A percentile compares a stretch with the other conserved stretches of the same genome.
These are phyloP conservation scores for Cremastinae sp. DNA, from an alignment of 2,888 invertebrate species.

Conservation along the genomic window DNA sequence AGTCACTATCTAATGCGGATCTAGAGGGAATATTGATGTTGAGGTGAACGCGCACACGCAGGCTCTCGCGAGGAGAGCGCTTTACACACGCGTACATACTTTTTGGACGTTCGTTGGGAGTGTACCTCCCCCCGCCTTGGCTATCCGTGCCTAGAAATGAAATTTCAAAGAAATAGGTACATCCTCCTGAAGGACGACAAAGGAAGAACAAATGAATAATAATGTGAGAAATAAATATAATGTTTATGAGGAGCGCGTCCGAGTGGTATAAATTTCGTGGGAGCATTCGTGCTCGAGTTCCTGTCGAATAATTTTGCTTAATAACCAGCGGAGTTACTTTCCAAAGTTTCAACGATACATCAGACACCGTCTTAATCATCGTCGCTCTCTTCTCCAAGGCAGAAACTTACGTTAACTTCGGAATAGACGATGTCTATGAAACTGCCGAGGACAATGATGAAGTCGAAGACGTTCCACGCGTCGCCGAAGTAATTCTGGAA, in stretches of 20 bases:
- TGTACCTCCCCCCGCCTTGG: conserved; percentile 64
- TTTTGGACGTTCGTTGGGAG: conserved; percentile 62
- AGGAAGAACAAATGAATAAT: conserved; percentile 15
- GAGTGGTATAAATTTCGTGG: conserved; percentile 28
- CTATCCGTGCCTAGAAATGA: conserved; percentile 66
- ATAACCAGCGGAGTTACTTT: conserved; percentile 17
- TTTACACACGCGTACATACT: conserved; percentile 65
- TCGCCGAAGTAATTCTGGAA: conserved; percentile 98
- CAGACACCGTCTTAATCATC: neutral
- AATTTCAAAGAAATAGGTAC: conserved; percentile 54
- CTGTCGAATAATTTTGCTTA: conserved; percentile 24
- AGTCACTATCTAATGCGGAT: neutral
- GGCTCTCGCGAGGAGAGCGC: conserved; percentile 53
- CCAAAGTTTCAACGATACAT: neutral
- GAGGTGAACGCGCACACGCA: conserved; percentile 54
- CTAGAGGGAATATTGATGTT: conserved; percentile 26
- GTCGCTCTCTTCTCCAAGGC: neutral
- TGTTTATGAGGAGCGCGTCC: conserved; percentile 22
- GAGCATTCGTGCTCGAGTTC: conserved; percentile 18
- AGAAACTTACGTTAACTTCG: conserved; percentile 93
- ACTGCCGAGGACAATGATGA: conserved; percentile 97
- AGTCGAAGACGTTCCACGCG: conserved; percentile 99
- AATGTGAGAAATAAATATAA: conserved; percentile 23
- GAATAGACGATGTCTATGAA: conserved; percentile 98
- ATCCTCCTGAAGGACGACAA: conserved; percentile 36